Percentiles rank a stretch among this genome's conserved stretches.
phyloP scores from a whole-genome alignment of 2,888 invertebrate species.

The Morpho helenor region DNA sequence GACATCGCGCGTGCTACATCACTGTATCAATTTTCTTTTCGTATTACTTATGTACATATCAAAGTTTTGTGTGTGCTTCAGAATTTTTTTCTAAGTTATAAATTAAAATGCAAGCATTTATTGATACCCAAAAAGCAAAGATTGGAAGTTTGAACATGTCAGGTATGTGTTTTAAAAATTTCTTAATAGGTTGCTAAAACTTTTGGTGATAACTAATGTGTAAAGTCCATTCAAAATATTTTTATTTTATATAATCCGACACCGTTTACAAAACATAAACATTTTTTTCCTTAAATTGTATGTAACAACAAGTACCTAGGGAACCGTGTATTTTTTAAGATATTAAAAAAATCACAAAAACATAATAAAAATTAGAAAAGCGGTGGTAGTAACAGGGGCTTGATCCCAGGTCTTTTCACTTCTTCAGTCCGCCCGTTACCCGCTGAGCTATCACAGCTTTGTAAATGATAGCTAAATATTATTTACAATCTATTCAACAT shows the following conservation, averaged over 20 bases:
- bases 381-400: too few species aligned
- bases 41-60: background rate
- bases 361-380: too few species aligned
- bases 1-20: slow-evolving; percentile 37
- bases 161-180: slow-evolving; percentile 30
- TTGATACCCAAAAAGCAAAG: slow-evolving; percentile 33
- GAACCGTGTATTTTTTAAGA: too few species aligned
- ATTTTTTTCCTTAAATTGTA: background rate
- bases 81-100: background rate
- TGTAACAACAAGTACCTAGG: background rate
- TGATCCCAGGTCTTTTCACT: too few species aligned
- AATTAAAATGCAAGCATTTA: slow-evolving; percentile 36
- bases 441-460: too few species aligned
- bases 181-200: background rate
- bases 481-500: too few species aligned
- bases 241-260: background rate
- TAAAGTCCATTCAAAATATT: background rate
- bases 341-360: too few species aligned
- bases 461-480: too few species aligned
- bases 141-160: slow-evolving; percentile 32
- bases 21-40: slow-evolving; percentile 15
- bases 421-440: too few species aligned
- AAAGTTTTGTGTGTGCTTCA: slow-evolving; percentile 3
- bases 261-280: background rate
- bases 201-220: background rate